Evolutionary conservation across 2,797 vertebrate species (phyloP).

Genomic region (Cetoscarus ocellatus): DNA sequence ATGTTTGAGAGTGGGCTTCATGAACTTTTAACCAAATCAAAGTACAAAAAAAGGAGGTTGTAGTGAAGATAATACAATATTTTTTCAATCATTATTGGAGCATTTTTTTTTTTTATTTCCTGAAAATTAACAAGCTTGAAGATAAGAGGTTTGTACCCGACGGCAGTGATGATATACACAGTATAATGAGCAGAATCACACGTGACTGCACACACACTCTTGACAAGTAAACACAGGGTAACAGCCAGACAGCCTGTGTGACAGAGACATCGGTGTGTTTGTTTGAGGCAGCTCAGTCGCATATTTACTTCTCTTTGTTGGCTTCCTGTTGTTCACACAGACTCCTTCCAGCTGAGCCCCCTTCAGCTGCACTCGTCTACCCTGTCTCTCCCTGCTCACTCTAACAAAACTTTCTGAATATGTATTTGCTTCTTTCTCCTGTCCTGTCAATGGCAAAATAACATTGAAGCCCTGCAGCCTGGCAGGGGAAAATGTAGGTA

Average conservation of each 20-base stretch:
- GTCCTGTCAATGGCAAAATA: constrained; percentile 19
- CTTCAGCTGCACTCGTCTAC: constrained; percentile 66
- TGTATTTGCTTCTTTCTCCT: constrained; percentile 58
- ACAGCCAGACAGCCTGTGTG: constrained; percentile 5
- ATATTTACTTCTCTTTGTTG: constrained; percentile 66
- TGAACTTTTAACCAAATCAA: too few species aligned
- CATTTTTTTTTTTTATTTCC: too few species aligned
- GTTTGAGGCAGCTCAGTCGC: constrained; percentile 49
- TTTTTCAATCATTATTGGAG: too few species aligned
- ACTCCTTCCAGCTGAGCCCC: constrained; percentile 60
- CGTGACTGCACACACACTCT: constrained; percentile 1
- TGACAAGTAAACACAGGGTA: constrained; percentile 5
- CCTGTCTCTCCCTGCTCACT: constrained; percentile 19
- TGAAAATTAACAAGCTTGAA: too few species aligned
- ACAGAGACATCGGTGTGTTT: constrained; percentile 32
- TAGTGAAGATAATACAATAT: too few species aligned
- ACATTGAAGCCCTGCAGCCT: constrained; percentile 29
- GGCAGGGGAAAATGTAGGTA: constrained; percentile 25
- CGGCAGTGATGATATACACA: too few species aligned
- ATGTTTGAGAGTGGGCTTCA: too few species aligned
- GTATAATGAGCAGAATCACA: background rate
- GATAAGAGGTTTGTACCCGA: too few species aligned
- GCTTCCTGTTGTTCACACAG: constrained; percentile 52
- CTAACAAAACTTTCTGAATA: constrained; percentile 56
- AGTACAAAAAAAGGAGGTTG: too few species aligned